Conservation (phyloP, 2,797 vertebrate species). For the Enteromius anoplus region DNA sequence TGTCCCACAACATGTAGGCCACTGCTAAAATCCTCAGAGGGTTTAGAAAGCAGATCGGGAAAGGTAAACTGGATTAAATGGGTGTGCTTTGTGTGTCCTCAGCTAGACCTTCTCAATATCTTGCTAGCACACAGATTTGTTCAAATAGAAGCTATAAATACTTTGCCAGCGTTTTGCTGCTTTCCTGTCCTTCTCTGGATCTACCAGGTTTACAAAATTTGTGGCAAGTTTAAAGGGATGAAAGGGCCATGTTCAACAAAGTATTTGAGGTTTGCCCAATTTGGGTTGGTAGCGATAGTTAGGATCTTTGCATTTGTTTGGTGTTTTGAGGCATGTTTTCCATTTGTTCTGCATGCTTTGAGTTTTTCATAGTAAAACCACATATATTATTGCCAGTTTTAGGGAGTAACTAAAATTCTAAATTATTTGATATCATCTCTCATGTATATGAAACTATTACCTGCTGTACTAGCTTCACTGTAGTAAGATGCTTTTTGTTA, state of each 20-base stretch:
- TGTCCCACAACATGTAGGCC: conserved; percentile 52
- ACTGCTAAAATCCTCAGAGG: conserved; percentile 17
- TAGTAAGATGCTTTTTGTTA: background rate
- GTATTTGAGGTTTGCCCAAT: background rate
- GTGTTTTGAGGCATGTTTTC: background rate
- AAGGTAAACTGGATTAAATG: conserved; percentile 78
- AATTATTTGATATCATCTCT: background rate
- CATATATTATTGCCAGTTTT: background rate
- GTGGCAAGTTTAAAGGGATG: background rate
- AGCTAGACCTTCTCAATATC: background rate
- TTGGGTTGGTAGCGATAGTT: background rate
- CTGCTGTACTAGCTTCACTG: background rate
- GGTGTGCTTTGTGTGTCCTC: conserved; percentile 59
- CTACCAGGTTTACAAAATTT: background rate
- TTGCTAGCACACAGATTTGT: background rate
- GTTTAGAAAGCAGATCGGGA: conserved; percentile 68
- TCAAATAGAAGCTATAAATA: background rate
- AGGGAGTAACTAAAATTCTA: background rate
- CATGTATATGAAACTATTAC: background rate
- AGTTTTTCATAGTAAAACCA: background rate
- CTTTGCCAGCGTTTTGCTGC: background rate
- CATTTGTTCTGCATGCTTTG: conserved; percentile 15
- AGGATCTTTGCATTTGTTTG: background rate
- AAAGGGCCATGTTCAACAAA: background rate
- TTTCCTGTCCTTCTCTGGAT: background rate